A percentile compares a stretch with the other conserved stretches of the same genome.
Evolutionary conservation across 2,797 vertebrate genomes (phyloP).

Genomic region (Momotus momota): DNA sequence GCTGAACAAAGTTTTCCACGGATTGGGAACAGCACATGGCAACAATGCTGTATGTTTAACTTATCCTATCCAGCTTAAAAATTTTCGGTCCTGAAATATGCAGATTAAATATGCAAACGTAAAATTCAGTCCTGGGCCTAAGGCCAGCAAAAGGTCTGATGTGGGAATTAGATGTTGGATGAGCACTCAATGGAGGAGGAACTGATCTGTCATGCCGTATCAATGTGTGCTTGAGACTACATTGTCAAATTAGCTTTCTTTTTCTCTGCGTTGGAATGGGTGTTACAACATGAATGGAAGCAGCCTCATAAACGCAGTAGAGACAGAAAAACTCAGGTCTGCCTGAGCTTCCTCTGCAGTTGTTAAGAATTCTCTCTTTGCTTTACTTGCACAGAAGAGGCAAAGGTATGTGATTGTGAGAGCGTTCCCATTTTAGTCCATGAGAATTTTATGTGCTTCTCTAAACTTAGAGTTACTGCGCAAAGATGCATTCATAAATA

Average conservation of each 20-base stretch:
- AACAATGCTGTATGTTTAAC: neutral
- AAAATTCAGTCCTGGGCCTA: neutral
- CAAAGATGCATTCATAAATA: neutral
- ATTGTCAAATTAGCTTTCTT: neutral
- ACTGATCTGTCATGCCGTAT: neutral
- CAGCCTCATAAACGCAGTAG: neutral
- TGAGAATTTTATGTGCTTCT: neutral
- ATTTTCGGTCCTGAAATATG: neutral
- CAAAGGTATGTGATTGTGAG: neutral
- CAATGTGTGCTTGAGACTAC: neutral
- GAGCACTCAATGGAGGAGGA: neutral
- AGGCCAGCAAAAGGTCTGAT: neutral
- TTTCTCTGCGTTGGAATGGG: neutral
- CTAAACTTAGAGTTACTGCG: neutral
- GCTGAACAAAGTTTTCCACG: neutral
- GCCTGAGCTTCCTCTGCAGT: neutral
- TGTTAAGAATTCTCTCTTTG: neutral
- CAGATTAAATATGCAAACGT: neutral
- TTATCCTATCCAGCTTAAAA: neutral
- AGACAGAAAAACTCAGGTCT: neutral
- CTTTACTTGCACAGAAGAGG: neutral
- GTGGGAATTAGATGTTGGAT: neutral
- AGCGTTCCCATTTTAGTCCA: neutral
- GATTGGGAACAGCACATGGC: neutral
- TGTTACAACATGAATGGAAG: neutral